Conservation (phyloP, 1,140 invertebrate genomes). For the Drosophila elegans region DNA sequence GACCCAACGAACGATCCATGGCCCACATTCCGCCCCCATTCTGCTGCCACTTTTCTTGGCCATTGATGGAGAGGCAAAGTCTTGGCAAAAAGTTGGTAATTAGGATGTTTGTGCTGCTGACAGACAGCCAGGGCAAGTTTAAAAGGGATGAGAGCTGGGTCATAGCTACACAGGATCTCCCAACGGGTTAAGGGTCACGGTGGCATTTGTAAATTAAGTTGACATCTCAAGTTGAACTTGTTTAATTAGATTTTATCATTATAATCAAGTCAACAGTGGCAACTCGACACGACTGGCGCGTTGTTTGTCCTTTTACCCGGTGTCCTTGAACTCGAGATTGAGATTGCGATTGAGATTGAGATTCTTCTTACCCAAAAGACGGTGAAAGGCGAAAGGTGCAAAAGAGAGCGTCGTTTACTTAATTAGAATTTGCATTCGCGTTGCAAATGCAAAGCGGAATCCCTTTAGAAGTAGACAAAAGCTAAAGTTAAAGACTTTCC, state of each 20-base stretch:
- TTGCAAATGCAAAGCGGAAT: constrained; percentile 17
- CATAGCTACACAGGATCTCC: constrained; percentile 10
- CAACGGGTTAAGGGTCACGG: not conserved
- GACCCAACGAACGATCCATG: constrained; percentile 69
- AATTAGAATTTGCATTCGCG: constrained; percentile 49
- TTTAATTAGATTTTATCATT: constrained; percentile 83
- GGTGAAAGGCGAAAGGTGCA: constrained; percentile 9
- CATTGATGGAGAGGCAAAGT: constrained; percentile 55
- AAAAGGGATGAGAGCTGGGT: constrained; percentile 2
- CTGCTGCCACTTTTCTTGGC: not conserved
- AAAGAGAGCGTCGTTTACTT: constrained; percentile 18
- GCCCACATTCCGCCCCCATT: constrained; percentile 5
- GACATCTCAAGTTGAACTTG: constrained; percentile 79
- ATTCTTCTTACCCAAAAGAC: constrained; percentile 3
- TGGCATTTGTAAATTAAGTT: constrained; percentile 73
- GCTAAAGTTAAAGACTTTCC: constrained; percentile 11
- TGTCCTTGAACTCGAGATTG: constrained; percentile 19
- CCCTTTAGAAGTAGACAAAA: constrained; percentile 22
- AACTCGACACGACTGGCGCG: constrained; percentile 22
- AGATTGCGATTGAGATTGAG: not conserved
- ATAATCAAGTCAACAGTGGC: constrained; percentile 73
- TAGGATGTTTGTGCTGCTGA: constrained; percentile 76
- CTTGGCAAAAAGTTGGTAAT: constrained; percentile 79
- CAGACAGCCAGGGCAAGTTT: constrained; percentile 1
- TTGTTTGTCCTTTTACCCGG: constrained; percentile 19